These are phyloP conservation scores for Bactericera cockerelli DNA, from an alignment of 1,140 invertebrate genomes.

Conservation along the genomic window DNA sequence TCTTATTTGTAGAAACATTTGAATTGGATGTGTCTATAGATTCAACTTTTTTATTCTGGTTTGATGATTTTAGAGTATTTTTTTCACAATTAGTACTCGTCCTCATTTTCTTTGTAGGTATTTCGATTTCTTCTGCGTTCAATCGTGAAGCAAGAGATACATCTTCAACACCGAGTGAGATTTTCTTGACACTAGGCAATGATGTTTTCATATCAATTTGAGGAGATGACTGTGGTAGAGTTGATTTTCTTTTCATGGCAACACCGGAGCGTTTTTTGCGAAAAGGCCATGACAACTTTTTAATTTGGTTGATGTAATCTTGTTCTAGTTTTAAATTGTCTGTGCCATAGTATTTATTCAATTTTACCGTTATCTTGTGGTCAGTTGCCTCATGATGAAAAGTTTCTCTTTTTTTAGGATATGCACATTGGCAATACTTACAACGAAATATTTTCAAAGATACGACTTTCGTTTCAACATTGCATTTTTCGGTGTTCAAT, in stretches of 20 bases:
- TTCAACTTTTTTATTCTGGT: no score
- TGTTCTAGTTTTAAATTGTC: neutral
- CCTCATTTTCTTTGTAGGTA: no score
- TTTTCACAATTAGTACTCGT: no score
- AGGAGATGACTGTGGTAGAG: neutral
- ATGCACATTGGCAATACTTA: slow-evolving; percentile 4
- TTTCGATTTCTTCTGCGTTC: no score
- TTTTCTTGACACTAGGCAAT: no score
- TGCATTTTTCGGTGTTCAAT: no score
- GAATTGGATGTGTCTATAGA: no score
- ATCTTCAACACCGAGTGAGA: no score
- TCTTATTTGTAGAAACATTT: no score
- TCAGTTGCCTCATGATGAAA: neutral
- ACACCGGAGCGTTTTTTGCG: neutral
- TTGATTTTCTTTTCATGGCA: neutral
- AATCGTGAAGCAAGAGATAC: no score
- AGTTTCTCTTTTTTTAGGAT: neutral
- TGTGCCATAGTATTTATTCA: neutral
- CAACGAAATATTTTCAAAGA: neutral
- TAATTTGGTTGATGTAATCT: neutral
- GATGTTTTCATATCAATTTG: neutral
- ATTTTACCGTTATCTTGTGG: neutral
- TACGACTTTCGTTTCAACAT: neutral
- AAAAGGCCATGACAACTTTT: slow-evolving; percentile 6
- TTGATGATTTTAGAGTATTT: no score